Percentiles rank a stretch among this genome's conserved stretches.
Conservation (phyloP, 2,888 invertebrate genomes). For the Azorinus chamasolen region DNA sequence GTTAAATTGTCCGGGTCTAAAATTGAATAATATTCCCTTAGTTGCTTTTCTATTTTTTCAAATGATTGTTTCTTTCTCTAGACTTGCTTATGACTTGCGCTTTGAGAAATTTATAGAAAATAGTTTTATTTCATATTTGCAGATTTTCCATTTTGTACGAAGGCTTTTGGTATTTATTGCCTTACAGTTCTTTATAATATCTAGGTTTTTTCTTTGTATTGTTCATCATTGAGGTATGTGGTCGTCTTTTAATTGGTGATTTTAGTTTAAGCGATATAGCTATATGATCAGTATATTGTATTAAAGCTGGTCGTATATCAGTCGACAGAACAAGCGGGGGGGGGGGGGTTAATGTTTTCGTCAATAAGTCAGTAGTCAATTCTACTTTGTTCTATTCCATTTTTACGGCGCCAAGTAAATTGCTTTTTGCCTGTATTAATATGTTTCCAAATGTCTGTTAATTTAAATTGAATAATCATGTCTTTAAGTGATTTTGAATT, state of each 20-base stretch:
- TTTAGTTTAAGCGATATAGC: neutral
- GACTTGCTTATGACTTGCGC: neutral
- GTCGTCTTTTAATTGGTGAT: neutral
- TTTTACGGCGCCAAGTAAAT: constrained; percentile 1
- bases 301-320: neutral
- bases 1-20: no score
- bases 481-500: no score
- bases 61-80: no score
- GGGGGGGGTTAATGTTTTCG: neutral
- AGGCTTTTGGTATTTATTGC: neutral
- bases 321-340: neutral
- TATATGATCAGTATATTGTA: neutral
- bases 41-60: no score
- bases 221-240: neutral
- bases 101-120: neutral
- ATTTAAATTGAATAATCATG: no score
- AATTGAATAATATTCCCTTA: no score
- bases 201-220: neutral
- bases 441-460: neutral
- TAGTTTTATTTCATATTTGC: neutral
- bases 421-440: neutral
- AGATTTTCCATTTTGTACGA: neutral
- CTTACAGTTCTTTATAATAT: neutral
- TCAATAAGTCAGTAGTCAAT: neutral
- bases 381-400: neutral